These are phyloP conservation scores for Bombus sylvicola DNA, from an alignment of 1,140 invertebrate genomes.

Conservation along the genomic window DNA sequence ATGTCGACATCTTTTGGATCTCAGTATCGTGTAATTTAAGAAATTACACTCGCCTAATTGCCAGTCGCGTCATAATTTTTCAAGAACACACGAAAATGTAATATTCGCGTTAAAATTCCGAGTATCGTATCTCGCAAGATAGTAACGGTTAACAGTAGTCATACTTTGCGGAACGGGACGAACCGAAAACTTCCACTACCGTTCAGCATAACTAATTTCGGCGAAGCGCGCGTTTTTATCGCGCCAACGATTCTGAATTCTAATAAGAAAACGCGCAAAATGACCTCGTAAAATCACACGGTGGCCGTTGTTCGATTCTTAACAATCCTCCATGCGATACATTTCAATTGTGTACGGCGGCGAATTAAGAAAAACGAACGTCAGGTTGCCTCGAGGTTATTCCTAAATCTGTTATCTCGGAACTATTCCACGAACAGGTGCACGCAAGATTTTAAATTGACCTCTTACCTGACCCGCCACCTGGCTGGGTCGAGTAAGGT, in stretches of 20 bases:
- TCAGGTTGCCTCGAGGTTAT: constrained; percentile 14
- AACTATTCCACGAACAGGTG: constrained; percentile 27
- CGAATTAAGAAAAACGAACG: constrained; percentile 11
- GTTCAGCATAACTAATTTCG: neutral
- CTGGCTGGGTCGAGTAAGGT: constrained; percentile 44
- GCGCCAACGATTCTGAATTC: constrained; percentile 1
- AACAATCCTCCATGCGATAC: constrained; percentile 1
- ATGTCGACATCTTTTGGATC: no score
- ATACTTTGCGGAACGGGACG: neutral
- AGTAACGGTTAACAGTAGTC: no score
- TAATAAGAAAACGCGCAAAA: neutral
- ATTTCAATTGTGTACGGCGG: constrained; percentile 18
- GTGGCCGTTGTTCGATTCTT: neutral
- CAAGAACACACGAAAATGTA: no score
- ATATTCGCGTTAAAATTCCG: no score
- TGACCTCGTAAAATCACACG: constrained; percentile 26
- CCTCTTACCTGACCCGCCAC: constrained; percentile 31
- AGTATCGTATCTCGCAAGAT: no score
- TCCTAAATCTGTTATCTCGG: constrained; percentile 51
- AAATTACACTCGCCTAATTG: no score
- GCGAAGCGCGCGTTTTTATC: neutral
- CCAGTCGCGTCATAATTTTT: no score
- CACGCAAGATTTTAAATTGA: constrained; percentile 52
- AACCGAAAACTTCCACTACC: neutral
- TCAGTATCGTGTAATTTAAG: no score